phyloP scores from a whole-genome alignment of 1,140 invertebrate genomes.

The Tribolium castaneum region DNA sequence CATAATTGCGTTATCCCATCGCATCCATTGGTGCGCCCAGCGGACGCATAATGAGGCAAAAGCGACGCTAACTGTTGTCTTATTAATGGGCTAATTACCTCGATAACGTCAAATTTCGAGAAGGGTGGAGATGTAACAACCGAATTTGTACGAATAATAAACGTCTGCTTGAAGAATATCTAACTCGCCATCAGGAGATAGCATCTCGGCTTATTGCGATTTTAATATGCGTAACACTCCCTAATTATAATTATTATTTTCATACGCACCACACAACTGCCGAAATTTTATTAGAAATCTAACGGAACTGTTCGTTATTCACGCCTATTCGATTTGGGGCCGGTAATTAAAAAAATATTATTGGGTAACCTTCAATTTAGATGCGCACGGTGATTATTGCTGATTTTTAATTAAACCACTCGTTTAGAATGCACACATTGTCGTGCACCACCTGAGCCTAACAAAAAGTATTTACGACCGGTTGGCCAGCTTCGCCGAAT shows the following conservation, averaged over 20 bases:
- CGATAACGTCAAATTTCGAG: constrained; percentile 17
- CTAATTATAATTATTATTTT: constrained; percentile 40
- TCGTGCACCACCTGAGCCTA: constrained; percentile 1
- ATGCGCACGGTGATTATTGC: constrained; percentile 3
- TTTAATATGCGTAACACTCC: constrained; percentile 38
- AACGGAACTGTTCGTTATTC: constrained; percentile 34
- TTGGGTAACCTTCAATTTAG: constrained; percentile 24
- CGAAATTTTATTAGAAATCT: constrained; percentile 39
- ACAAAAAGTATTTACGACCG: background rate
- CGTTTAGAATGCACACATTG: constrained; percentile 14
- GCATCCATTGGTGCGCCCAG: background rate
- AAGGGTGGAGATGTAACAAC: constrained; percentile 29
- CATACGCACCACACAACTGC: constrained; percentile 29
- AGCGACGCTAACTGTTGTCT: constrained; percentile 21
- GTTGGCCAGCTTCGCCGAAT: background rate
- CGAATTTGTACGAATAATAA: constrained; percentile 34
- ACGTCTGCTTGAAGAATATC: constrained; percentile 30
- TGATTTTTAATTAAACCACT: constrained; percentile 8
- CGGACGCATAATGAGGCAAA: background rate
- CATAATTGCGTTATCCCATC: constrained; percentile 33
- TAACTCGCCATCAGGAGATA: constrained; percentile 35
- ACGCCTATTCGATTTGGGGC: background rate
- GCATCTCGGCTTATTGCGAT: constrained; percentile 34
- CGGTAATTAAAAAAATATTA: constrained; percentile 12
- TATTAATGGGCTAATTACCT: constrained; percentile 35